Conservation (phyloP, 2,113 vertebrate genomes). For the Cottus gobio region DNA sequence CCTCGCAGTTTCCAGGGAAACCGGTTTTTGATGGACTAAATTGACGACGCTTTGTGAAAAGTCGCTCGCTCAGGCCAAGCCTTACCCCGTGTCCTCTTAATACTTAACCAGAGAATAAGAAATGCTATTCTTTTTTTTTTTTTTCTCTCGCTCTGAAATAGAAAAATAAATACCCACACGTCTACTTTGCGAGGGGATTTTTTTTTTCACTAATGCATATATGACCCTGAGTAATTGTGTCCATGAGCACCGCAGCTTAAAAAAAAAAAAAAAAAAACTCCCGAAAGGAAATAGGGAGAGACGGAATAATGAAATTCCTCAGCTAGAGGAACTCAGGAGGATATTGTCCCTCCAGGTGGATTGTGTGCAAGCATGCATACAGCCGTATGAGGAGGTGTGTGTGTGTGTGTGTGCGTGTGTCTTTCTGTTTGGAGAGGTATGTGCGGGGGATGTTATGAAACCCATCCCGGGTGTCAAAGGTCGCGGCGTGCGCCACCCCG, state of each 20-base stretch:
- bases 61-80: slow-evolving; percentile 15
- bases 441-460: slow-evolving; percentile 31
- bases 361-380: slow-evolving; percentile 24
- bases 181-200: slow-evolving; percentile 10
- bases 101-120: neutral
- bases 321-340: slow-evolving; percentile 47
- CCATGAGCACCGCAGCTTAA: slow-evolving; percentile 21
- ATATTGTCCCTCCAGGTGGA: slow-evolving; percentile 65
- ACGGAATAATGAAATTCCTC: slow-evolving; percentile 64
- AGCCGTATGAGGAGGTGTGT: slow-evolving; percentile 17
- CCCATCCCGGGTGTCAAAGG: slow-evolving; percentile 51
- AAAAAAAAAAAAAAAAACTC: neutral
- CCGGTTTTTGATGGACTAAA: slow-evolving; percentile 50
- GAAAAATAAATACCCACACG: neutral
- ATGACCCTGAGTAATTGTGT: slow-evolving; percentile 59
- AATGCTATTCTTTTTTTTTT: slow-evolving; percentile 28
- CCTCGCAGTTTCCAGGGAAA: slow-evolving; percentile 57
- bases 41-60: slow-evolving; percentile 49
- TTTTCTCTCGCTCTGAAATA: neutral
- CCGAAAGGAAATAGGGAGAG: slow-evolving; percentile 32
- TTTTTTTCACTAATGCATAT: slow-evolving; percentile 29
- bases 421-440: neutral
- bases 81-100: neutral
- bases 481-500: slow-evolving; percentile 7
- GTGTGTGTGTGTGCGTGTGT: slow-evolving; percentile 3